Evolutionary conservation across 2,113 vertebrate species (phyloP).

Genomic region (Cinclus cinclus): DNA sequence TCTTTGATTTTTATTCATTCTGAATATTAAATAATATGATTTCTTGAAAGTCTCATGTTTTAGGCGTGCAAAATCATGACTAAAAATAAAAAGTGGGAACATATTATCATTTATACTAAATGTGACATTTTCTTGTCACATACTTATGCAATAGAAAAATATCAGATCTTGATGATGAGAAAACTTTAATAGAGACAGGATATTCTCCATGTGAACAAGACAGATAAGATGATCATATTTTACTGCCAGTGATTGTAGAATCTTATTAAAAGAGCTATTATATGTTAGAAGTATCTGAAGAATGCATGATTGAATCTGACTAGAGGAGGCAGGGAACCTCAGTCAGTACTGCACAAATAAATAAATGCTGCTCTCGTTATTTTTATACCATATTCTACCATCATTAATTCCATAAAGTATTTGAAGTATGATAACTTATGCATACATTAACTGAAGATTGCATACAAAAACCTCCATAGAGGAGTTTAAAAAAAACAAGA

Average conservation of each 20-base stretch:
- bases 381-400: neutral
- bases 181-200: neutral
- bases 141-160: neutral
- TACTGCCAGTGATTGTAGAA: neutral
- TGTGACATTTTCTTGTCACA: neutral
- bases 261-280: neutral
- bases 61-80: neutral
- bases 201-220: neutral
- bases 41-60: neutral
- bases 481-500: neutral
- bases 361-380: neutral
- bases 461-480: neutral
- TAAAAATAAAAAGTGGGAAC: neutral
- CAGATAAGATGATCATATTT: neutral
- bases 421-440: neutral
- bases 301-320: neutral
- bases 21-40: neutral
- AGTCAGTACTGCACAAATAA: neutral
- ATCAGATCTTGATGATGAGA: neutral
- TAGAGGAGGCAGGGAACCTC: neutral
- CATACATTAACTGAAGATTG: neutral
- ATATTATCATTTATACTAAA: neutral
- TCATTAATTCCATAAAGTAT: neutral
- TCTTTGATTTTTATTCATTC: neutral
- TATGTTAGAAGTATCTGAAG: neutral